These are phyloP conservation scores for Drosophila paranaensis DNA, from an alignment of 2,888 invertebrate species.

Conservation along the genomic window DNA sequence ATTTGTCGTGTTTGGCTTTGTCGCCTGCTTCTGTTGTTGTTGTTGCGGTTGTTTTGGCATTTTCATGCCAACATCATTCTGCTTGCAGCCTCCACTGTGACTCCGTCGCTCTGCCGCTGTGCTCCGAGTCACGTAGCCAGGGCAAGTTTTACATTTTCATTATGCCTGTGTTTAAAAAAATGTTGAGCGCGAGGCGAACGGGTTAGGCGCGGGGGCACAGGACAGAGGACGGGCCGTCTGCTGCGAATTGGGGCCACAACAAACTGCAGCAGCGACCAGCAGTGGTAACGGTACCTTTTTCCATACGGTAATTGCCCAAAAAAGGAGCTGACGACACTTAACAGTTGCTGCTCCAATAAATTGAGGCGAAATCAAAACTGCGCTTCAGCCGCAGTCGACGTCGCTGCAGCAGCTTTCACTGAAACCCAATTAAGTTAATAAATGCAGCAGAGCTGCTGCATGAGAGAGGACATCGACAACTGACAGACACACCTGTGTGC, in stretches of 20 bases:
- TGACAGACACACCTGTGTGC: conserved; percentile 47
- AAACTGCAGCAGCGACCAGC: conserved; percentile 25
- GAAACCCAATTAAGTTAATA: conserved; percentile 64
- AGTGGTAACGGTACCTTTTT: conserved; percentile 42
- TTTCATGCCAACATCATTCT: conserved; percentile 45
- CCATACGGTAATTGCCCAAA: conserved; percentile 64
- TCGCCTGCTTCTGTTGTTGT: conserved; percentile 22
- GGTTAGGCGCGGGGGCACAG: not conserved
- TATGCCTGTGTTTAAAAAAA: conserved; percentile 57
- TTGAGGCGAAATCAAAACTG: conserved; percentile 39
- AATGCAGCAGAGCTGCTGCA: conserved; percentile 27
- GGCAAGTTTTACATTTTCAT: conserved; percentile 62
- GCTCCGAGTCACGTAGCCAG: conserved; percentile 70
- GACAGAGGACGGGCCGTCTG: conserved; percentile 2
- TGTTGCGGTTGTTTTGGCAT: conserved; percentile 25
- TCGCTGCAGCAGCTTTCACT: conserved; percentile 41
- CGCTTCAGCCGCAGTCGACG: conserved; percentile 12
- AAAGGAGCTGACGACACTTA: conserved; percentile 55
- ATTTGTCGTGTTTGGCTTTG: conserved; percentile 43
- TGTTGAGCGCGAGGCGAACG: conserved; percentile 26
- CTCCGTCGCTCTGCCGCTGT: conserved; percentile 48
- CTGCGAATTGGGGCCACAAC: conserved; percentile 60
- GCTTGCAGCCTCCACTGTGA: conserved; percentile 42
- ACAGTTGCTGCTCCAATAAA: conserved; percentile 37
- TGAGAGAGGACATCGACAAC: conserved; percentile 40